Conservation (phyloP, 2,797 vertebrate species). For the Pitangus sulphuratus region DNA sequence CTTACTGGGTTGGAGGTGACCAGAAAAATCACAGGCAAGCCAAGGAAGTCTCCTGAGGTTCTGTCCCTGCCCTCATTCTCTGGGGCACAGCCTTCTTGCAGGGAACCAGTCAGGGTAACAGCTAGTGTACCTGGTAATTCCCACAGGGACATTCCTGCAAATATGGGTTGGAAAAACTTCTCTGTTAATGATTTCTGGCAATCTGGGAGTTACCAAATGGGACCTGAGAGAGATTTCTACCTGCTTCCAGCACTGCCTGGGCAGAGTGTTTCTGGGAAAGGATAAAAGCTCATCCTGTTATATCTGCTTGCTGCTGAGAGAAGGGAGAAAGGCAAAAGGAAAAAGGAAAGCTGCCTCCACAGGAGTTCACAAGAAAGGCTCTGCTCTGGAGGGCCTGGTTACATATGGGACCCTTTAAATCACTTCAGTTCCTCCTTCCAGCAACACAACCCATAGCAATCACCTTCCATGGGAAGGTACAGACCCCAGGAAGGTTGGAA, state of each 20-base stretch:
- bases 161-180: not conserved
- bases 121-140: not conserved
- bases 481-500: not conserved
- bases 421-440: not conserved
- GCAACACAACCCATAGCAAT: not conserved
- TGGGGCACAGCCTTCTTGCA: not conserved
- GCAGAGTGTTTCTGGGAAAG: not conserved
- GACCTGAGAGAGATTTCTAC: not conserved
- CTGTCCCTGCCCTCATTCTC: not conserved
- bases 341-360: not conserved
- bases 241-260: not conserved
- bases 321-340: not conserved
- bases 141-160: not conserved
- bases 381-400: not conserved
- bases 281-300: not conserved
- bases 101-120: not conserved
- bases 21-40: not conserved
- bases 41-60: not conserved
- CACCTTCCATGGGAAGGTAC: not conserved
- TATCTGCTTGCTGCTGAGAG: not conserved
- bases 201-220: not conserved
- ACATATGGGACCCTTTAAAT: not conserved
- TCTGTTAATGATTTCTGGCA: not conserved
- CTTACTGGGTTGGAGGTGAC: not conserved
- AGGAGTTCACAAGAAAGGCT: fast-evolving